Conservation (phyloP, 2,797 vertebrate genomes). For the Clarias laeviceps region DNA sequence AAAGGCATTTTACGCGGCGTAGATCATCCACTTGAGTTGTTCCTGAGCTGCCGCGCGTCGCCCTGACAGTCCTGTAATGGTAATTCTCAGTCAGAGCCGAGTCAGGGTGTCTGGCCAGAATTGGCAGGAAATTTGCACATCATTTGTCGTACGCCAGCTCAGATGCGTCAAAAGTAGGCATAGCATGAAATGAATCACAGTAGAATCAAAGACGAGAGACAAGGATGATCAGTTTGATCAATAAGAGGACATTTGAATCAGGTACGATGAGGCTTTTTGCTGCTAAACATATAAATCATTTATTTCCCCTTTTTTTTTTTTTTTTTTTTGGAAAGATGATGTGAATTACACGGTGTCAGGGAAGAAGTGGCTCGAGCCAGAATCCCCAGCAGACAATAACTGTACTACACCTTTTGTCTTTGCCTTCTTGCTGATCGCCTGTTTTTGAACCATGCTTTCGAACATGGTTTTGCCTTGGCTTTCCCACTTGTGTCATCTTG, state of each 20-base stretch:
- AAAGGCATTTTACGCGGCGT: slow-evolving; percentile 29
- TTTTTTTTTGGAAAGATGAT: not conserved
- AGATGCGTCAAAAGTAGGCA: not conserved
- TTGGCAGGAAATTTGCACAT: not conserved
- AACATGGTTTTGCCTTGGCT: no score
- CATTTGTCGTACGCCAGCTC: not conserved
- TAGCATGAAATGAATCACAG: not conserved
- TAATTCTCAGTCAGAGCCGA: not conserved
- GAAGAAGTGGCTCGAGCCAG: no score
- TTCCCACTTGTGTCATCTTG: no score
- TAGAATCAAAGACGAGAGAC: not conserved
- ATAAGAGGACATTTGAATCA: no score
- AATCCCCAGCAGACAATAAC: no score
- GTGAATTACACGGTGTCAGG: not conserved
- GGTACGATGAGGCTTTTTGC: not conserved
- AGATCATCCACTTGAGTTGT: slow-evolving; percentile 23
- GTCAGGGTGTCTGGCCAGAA: not conserved
- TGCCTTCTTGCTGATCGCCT: no score
- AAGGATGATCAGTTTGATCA: no score
- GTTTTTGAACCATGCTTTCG: no score
- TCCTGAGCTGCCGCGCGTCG: slow-evolving; percentile 1
- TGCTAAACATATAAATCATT: not conserved
- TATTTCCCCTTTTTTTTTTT: no score
- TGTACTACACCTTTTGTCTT: no score
- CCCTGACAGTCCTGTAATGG: not conserved